Evolutionary conservation across 2,888 invertebrate species (phyloP).

Genomic region (Archaeoteleia sp.): DNA sequence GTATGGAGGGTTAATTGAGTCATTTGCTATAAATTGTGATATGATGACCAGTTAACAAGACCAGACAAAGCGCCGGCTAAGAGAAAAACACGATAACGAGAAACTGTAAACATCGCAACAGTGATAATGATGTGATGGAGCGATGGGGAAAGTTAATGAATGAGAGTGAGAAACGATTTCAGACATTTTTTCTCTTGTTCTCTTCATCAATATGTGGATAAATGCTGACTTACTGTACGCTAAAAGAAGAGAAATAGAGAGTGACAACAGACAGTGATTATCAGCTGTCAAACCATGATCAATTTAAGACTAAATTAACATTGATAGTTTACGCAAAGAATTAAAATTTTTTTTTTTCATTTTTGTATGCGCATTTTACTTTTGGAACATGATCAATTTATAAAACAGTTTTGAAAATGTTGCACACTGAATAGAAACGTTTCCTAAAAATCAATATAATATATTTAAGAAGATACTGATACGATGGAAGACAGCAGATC

Average conservation of each 20-base stretch:
- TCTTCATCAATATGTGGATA: not conserved
- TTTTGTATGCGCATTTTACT: no score
- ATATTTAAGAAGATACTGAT: no score
- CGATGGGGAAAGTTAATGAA: conserved; percentile 25
- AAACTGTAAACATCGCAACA: conserved; percentile 42
- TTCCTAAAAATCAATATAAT: no score
- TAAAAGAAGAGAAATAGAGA: not conserved
- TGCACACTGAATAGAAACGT: no score
- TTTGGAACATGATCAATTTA: no score
- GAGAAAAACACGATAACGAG: conserved; percentile 48
- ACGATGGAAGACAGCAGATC: no score
- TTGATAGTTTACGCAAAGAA: not conserved
- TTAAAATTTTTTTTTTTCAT: not conserved
- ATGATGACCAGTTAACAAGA: conserved; percentile 14
- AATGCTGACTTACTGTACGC: conserved; percentile 3
- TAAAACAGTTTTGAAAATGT: no score
- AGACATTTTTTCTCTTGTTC: conserved; percentile 2
- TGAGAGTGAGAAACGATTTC: conserved; percentile 6
- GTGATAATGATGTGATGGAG: conserved; percentile 31
- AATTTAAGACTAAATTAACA: conserved; percentile 2
- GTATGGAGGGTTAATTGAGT: not conserved
- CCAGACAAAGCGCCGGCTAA: conserved; percentile 34
- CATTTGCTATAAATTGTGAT: conserved; percentile 17
- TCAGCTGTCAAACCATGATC: not conserved
- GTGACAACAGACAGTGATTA: not conserved